A percentile compares a stretch with the other conserved stretches of the same genome.
phyloP scores from a whole-genome alignment of 2,888 invertebrate genomes.

The Nomada goodeniana region DNA sequence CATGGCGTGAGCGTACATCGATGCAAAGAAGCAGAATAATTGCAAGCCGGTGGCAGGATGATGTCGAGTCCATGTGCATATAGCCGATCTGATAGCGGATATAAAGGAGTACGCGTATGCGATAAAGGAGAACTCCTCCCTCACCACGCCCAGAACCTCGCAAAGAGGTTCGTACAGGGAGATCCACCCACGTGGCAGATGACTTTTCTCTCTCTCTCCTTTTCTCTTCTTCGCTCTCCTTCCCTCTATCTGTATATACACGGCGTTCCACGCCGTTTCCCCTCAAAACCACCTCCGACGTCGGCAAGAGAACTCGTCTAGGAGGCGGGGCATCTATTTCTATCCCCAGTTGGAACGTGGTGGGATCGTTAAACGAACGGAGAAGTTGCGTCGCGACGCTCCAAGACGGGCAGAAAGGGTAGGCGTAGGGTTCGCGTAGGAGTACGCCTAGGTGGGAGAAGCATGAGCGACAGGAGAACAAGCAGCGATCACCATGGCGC shows the following conservation, averaged over 20 bases:
- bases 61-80: conserved; percentile 5
- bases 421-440: conserved; percentile 56
- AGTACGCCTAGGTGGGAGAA: conserved; percentile 40
- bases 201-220: conserved; percentile 50
- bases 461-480: conserved; percentile 7
- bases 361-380: conserved; percentile 66
- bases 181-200: conserved; percentile 71
- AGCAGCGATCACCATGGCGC: conserved; percentile 43
- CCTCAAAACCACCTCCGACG: conserved; percentile 29
- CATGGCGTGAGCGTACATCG: conserved; percentile 14
- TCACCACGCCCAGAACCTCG: conserved; percentile 77
- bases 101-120: conserved; percentile 69
- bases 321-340: conserved; percentile 83
- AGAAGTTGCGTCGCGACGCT: conserved; percentile 39
- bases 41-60: conserved; percentile 9
- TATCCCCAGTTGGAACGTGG: conserved; percentile 64
- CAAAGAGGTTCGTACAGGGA: conserved; percentile 68
- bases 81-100: conserved; percentile 64
- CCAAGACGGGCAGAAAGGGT: conserved; percentile 42
- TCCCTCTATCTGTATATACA: conserved; percentile 11
- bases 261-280: background rate
- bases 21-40: conserved; percentile 35
- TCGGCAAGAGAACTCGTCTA: conserved; percentile 72
- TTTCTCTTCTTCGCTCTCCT: background rate
- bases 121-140: conserved; percentile 77